Evolutionary conservation across 2,888 invertebrate genomes (phyloP), one percentile per base, ranked within the genome.

Genomic region (Melanostoma scalare): DNA sequence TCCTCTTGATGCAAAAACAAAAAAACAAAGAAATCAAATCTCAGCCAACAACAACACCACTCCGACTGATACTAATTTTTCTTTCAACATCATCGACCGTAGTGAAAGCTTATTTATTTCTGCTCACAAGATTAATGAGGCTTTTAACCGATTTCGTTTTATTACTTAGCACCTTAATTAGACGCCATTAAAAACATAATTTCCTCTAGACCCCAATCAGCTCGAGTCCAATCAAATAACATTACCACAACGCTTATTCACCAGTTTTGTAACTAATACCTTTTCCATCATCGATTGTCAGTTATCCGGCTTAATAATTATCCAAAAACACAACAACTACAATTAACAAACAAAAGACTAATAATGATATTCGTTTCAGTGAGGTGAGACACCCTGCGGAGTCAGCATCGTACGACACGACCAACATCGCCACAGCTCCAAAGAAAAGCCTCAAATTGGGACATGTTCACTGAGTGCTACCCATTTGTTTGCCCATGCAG

Each of bases 381-480:
- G 4, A 35, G 35, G 8, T 5, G 0, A 20, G 20, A 20, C 20
- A 20, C 9, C 46, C 61, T 10, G n/a, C 10, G 20, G n/a, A 35
- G 9, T 9, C n/a, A 46, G 44, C 4, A 20, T 20, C 20, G 1
- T 1, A 20, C 20, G 44, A 46, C n/a, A 46, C 6, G 42, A 30
- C 1, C 10, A 44, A 60, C 60, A 20, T 20, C 44, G 38, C 44
- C 60, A 60, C 35, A 60, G 44, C 10, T 44, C 31, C 33, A 4
- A 33, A 60, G 42, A 44, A 46, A 36, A 46, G 20, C 61, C 35
- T 61, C 61, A 61, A 61, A 36, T 46, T 46, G 46, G 35, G 33
- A 4, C 10, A n/a, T 46, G 3, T 46, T 46, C 44, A 10, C 2
- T 42, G 3, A 42, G 6, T 8, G 42, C 8, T 42, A 42, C 42